Evolutionary conservation across 2,797 vertebrate genomes (phyloP).

Genomic region (Poeciliopsis infans): DNA sequence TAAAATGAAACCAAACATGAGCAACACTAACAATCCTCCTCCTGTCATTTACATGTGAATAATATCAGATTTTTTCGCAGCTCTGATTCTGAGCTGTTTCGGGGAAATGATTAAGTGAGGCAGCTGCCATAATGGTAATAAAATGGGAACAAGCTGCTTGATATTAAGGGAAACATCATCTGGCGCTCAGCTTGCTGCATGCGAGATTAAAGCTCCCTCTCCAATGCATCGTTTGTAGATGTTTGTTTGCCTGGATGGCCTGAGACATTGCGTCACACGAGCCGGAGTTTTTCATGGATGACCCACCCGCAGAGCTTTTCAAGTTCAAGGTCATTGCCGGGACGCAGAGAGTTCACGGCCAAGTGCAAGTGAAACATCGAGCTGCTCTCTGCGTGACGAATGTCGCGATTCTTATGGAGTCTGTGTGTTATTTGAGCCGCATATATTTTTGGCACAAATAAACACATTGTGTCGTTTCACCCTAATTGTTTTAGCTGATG

Average conservation of each 20-base stretch:
- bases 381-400: constrained; percentile 34
- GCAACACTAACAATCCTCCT: neutral
- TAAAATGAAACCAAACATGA: neutral
- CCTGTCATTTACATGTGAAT: neutral
- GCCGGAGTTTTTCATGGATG: constrained; percentile 50
- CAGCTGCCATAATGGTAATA: constrained; percentile 7
- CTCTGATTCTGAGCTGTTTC: neutral
- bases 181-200: constrained; percentile 51
- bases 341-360: constrained; percentile 52
- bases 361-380: constrained; percentile 35
- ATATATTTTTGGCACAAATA: neutral
- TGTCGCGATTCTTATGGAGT: neutral
- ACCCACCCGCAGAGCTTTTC: constrained; percentile 45
- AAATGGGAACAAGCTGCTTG: constrained; percentile 41
- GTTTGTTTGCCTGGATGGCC: constrained; percentile 61
- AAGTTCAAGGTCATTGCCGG: constrained; percentile 64
- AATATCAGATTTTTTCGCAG: constrained; percentile 3
- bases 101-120: constrained; percentile 28
- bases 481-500: neutral
- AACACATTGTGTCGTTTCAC: neutral
- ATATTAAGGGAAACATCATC: constrained; percentile 49
- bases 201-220: constrained; percentile 36
- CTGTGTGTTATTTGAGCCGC: neutral
- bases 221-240: constrained; percentile 48
- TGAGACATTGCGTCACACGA: constrained; percentile 56